Base-by-base conservation (phyloP, 2,113 vertebrate genomes). In the Mola mola region DNA sequence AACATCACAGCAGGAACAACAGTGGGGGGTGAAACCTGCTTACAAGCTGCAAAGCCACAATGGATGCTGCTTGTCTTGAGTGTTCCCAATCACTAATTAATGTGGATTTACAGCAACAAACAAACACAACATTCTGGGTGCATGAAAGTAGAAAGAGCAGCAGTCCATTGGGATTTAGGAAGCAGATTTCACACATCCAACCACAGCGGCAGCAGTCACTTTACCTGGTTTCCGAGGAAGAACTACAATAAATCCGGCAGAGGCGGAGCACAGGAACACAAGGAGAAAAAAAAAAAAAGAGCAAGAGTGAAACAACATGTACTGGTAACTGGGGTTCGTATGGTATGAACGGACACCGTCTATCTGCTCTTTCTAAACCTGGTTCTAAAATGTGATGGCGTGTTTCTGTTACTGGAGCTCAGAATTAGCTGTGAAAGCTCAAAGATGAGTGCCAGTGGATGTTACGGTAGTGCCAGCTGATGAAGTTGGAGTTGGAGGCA, bases 211-310 rank as follows among this genome's bases (percentile, higher is more conserved):
- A 7, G 67, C 77, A 65, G 91, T 88, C 90, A 96, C 95, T 93
- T 95, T 99, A 99, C 97, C 97, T 98, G 97, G 90, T 99, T 99
- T 92, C 97, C 97, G 94, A 99, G 97, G 97, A 98, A 99, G 96
- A 99, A 99, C 97, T 99, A 97, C 55, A 93, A 91, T 73, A 90
- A 87, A 88, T 92, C 91, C 90, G 38, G 88, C 4, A 68, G 84
- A 91, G 83, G 71, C 52, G 94, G 86, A 92, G 88, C 91, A 86
- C 91, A 73, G 84, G 84, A 75, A 82, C 66, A 88, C 70, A 66
- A 80, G 75, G 84, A 80, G 72, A 82, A 68, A 91, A 76, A 85
- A 78, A 87, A 76, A 85, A 78, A 87, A 26, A 84, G 55, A 87
- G 78, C 66, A 87, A 84, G 69, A 72, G 59, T 90, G 85, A 90